phyloP scores from a whole-genome alignment of 2,888 invertebrate genomes.

The Aphelenchoides bicaudatus region DNA sequence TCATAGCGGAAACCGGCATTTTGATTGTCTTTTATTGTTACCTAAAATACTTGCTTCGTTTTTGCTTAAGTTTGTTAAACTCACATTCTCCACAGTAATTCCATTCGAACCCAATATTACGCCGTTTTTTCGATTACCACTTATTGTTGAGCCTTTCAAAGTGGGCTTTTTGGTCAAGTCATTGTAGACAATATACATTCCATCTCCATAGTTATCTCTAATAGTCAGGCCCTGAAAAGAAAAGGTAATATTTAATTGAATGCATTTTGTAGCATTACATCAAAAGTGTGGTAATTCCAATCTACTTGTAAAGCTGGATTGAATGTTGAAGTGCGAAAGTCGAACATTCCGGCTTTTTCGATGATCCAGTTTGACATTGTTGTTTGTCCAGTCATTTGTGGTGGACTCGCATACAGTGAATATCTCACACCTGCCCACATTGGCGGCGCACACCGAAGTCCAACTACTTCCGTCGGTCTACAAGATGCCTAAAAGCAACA shows the following conservation, averaged over 20 bases:
- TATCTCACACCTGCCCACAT: constrained; percentile 91
- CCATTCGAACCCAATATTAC: constrained; percentile 63
- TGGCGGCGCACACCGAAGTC: constrained; percentile 69
- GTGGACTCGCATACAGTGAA: constrained; percentile 76
- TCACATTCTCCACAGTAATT: constrained; percentile 67
- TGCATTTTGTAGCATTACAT: constrained; percentile 31
- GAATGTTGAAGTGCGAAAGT: constrained; percentile 68
- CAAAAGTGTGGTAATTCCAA: constrained; percentile 66
- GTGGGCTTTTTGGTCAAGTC: constrained; percentile 76
- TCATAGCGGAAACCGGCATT: constrained; percentile 86
- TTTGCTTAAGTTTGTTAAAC: constrained; percentile 18
- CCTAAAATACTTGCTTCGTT: constrained; percentile 30
- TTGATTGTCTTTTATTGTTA: constrained; percentile 69
- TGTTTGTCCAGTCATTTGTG: constrained; percentile 66
- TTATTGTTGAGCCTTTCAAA: constrained; percentile 40
- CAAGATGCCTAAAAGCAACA: constrained; percentile 37
- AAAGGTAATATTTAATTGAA: background rate
- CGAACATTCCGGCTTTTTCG: constrained; percentile 86
- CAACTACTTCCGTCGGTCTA: constrained; percentile 62
- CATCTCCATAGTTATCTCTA: constrained; percentile 82
- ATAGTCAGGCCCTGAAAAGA: constrained; percentile 61
- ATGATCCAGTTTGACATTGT: constrained; percentile 82
- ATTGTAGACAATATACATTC: constrained; percentile 86
- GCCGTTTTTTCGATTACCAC: constrained; percentile 69
- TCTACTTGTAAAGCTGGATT: constrained; percentile 66